Conservation (phyloP, 2,797 vertebrate genomes). For the Falco novaeseelandiae region DNA sequence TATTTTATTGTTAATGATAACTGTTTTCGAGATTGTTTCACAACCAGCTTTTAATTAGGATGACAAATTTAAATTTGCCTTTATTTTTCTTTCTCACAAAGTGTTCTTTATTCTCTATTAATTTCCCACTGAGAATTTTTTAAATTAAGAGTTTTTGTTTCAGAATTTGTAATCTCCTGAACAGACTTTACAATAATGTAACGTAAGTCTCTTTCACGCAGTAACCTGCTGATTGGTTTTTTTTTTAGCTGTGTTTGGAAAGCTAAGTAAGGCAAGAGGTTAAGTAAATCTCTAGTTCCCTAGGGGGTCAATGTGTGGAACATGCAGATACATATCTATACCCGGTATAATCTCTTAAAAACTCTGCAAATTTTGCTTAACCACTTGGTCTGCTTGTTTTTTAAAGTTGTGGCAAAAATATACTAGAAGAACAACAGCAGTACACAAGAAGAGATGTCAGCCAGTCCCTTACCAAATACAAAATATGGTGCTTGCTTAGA, state of each 20-base stretch:
- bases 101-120: constrained; percentile 56
- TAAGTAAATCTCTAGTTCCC: constrained; percentile 1
- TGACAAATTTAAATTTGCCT: constrained; percentile 18
- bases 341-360: neutral
- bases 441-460: neutral
- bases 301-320: neutral
- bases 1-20: constrained; percentile 9
- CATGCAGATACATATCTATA: neutral
- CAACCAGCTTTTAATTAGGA: constrained; percentile 56
- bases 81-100: constrained; percentile 44
- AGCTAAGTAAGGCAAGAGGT: neutral
- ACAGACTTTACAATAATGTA: constrained; percentile 47
- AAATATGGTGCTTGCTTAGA: neutral
- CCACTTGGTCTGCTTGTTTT: neutral
- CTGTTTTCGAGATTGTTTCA: constrained; percentile 32
- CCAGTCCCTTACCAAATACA: neutral
- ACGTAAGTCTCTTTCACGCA: neutral
- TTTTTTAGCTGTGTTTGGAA: constrained; percentile 41
- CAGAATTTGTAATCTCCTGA: constrained; percentile 53
- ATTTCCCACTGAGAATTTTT: constrained; percentile 64
- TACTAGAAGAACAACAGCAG: neutral
- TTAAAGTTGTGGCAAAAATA: neutral
- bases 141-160: constrained; percentile 54
- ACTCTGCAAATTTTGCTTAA: neutral
- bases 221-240: neutral